A percentile compares a stretch with the other conserved stretches of the same genome.
Evolutionary conservation across 1,140 invertebrate genomes (phyloP).

Genomic region (Scaptomyza hsui): DNA sequence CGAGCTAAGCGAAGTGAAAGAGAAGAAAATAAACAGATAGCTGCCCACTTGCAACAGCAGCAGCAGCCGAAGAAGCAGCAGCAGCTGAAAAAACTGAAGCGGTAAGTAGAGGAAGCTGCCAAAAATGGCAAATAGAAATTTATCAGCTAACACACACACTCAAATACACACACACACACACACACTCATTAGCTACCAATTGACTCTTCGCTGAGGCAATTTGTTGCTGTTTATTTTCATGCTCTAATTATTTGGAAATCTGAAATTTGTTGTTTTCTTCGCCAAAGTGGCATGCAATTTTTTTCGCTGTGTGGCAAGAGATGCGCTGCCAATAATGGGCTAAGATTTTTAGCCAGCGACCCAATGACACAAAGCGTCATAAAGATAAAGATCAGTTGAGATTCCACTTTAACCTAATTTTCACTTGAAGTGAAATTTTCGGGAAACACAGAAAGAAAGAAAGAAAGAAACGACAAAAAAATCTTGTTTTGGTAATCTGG

Average conservation of each 20-base stretch:
- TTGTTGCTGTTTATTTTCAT: conserved; percentile 78
- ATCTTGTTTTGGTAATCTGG: conserved; percentile 64
- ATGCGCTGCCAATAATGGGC: conserved; percentile 25
- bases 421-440: conserved; percentile 66
- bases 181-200: conserved; percentile 16
- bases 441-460: conserved; percentile 5
- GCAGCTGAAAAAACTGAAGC: conserved; percentile 30
- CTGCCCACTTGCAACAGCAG: conserved; percentile 41
- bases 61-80: conserved; percentile 7
- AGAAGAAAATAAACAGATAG: conserved; percentile 23
- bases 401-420: conserved; percentile 62
- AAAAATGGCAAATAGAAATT: conserved; percentile 81
- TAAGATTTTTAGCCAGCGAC: conserved; percentile 20
- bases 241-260: conserved; percentile 82
- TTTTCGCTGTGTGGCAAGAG: background rate
- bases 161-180: conserved; percentile 37
- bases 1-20: conserved; percentile 39
- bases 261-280: conserved; percentile 57
- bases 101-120: conserved; percentile 48
- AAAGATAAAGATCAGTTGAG: conserved; percentile 30
- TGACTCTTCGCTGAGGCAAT: conserved; percentile 45
- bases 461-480: conserved; percentile 53
- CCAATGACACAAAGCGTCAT: conserved; percentile 44
- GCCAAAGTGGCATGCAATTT: conserved; percentile 71
- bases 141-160: conserved; percentile 30